phyloP scores from a whole-genome alignment of 2,113 vertebrate species.

The Vidua chalybeata region DNA sequence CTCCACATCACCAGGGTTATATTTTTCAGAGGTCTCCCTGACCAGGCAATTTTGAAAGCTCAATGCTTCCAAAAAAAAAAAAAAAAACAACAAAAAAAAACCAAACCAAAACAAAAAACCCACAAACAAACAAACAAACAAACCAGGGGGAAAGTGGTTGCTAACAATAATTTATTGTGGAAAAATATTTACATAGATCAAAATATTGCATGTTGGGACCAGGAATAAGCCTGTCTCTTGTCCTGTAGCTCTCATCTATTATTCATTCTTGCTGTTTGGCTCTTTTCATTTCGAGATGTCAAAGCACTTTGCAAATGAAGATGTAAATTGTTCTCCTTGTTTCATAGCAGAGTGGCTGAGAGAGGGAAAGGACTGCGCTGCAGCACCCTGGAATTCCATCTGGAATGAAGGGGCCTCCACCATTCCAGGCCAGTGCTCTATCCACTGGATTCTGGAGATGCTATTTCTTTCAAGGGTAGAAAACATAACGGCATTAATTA shows the following conservation, averaged over 20 bases:
- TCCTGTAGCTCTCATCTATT: constrained; percentile 23
- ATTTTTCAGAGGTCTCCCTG: neutral
- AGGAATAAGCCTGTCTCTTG: neutral
- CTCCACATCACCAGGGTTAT: neutral
- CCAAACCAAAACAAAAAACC: neutral
- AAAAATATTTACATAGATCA: constrained; percentile 30
- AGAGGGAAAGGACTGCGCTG: neutral
- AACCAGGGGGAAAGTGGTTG: neutral
- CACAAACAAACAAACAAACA: neutral
- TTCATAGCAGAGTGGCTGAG: neutral
- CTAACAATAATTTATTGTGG: neutral
- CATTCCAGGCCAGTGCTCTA: neutral
- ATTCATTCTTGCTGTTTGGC: constrained; percentile 23
- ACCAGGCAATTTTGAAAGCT: neutral
- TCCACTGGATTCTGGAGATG: neutral
- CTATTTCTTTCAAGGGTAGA: neutral
- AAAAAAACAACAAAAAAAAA: neutral
- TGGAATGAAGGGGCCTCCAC: neutral
- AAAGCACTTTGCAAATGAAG: constrained; percentile 22
- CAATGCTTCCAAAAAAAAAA: neutral
- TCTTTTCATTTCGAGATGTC: neutral
- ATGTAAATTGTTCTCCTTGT: neutral
- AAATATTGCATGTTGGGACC: neutral
- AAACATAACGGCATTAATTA: neutral
- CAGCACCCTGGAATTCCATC: neutral